A percentile compares a stretch with the other conserved stretches of the same genome.
phyloP scores from a whole-genome alignment of 2,888 invertebrate species.

The Eupithecia centaureata region DNA sequence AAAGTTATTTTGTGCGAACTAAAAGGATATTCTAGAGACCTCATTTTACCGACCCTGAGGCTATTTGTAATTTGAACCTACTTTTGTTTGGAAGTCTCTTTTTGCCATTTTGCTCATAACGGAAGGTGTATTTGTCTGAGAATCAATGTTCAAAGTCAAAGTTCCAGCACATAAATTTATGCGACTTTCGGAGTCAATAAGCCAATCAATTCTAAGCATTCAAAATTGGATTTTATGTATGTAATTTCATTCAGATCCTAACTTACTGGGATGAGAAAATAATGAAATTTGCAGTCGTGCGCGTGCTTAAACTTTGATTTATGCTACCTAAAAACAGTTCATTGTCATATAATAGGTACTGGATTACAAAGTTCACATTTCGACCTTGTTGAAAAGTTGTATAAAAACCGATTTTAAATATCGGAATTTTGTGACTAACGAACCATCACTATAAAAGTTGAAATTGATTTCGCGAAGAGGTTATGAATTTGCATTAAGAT shows the following conservation, averaged over 20 bases:
- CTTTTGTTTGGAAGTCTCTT: not conserved
- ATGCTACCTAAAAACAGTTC: slow-evolving; percentile 2
- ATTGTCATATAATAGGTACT: not conserved
- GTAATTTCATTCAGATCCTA: slow-evolving; percentile 18
- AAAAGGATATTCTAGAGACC: slow-evolving; percentile 5
- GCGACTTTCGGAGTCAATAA: slow-evolving; percentile 4
- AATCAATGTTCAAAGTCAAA: not conserved
- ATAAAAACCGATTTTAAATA: not conserved
- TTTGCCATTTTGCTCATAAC: not conserved
- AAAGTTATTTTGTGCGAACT: slow-evolving; percentile 7
- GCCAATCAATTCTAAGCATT: slow-evolving; percentile 12
- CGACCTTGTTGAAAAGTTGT: not conserved
- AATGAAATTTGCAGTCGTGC: slow-evolving; percentile 20
- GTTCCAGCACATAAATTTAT: slow-evolving; percentile 10
- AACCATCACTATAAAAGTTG: not conserved
- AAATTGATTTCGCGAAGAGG: not conserved
- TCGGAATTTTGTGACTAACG: not conserved
- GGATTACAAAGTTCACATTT: not conserved
- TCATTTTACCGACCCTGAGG: not conserved
- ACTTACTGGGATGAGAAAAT: slow-evolving; percentile 12
- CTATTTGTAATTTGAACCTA: not conserved
- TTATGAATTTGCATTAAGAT: not conserved
- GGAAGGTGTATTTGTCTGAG: not conserved
- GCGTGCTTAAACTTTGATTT: slow-evolving; percentile 9
- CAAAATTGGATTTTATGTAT: slow-evolving; percentile 8